phyloP scores from a whole-genome alignment of 2,797 vertebrate genomes.

The Notoglanidium macrostoma region DNA sequence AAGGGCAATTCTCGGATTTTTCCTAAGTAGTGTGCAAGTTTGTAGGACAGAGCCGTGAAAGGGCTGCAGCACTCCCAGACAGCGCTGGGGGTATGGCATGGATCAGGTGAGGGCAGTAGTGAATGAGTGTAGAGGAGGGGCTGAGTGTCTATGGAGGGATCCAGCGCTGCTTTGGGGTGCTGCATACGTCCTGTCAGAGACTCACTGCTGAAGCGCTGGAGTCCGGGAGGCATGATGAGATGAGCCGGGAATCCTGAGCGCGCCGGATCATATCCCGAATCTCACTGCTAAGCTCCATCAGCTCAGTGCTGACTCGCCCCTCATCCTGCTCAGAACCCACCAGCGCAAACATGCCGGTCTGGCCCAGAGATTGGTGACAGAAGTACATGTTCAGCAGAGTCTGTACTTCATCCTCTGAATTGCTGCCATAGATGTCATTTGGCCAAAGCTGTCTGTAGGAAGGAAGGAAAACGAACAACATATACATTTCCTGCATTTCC shows the following conservation, averaged over 20 bases:
- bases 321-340: constrained; percentile 95
- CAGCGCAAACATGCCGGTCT: constrained; percentile 95
- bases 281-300: constrained; percentile 96
- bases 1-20: constrained; percentile 84
- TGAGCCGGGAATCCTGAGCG: constrained; percentile 92
- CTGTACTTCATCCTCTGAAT: constrained; percentile 93
- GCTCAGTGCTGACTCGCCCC: constrained; percentile 90
- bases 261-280: constrained; percentile 97
- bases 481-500: neutral
- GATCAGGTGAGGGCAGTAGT: constrained; percentile 61
- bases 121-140: constrained; percentile 61
- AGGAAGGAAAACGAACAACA: neutral
- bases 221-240: constrained; percentile 94
- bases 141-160: constrained; percentile 73
- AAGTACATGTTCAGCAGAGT: constrained; percentile 98
- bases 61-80: constrained; percentile 78
- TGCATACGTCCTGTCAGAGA: constrained; percentile 90
- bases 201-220: constrained; percentile 91
- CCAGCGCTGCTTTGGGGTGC: constrained; percentile 60
- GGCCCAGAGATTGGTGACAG: constrained; percentile 95
- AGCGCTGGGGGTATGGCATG: constrained; percentile 62
- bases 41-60: constrained; percentile 61
- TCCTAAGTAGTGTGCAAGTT: constrained; percentile 81
- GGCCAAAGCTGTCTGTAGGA: constrained; percentile 63
- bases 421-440: constrained; percentile 92